phyloP scores from a whole-genome alignment of 1,140 invertebrate genomes.

The Zaprionus davidi region DNA sequence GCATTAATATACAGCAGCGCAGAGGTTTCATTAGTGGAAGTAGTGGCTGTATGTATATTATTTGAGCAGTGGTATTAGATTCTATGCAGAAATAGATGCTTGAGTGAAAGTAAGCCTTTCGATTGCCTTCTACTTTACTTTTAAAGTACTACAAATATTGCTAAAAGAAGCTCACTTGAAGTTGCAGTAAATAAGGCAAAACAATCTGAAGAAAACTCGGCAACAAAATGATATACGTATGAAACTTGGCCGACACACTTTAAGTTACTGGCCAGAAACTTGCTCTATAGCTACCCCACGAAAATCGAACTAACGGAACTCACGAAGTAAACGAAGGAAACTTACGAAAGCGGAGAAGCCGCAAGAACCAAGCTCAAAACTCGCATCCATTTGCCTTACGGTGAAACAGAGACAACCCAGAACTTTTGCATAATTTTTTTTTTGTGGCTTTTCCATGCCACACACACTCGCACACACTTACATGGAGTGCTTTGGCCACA shows the following conservation, averaged over 20 bases:
- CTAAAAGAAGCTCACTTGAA: background rate
- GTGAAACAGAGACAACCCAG: constrained; percentile 44
- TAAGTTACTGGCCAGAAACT: background rate
- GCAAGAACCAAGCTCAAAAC: constrained; percentile 32
- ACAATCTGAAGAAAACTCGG: background rate
- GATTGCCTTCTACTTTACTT: no score
- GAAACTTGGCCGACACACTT: constrained; percentile 2
- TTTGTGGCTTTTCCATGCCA: constrained; percentile 19
- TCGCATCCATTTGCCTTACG: constrained; percentile 11
- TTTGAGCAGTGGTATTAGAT: background rate
- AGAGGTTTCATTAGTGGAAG: no score
- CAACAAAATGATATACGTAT: background rate
- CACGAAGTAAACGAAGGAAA: constrained; percentile 7
- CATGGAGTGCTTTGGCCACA: background rate
- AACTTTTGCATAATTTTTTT: constrained; percentile 69
- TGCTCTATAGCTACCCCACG: background rate
- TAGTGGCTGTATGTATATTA: background rate
- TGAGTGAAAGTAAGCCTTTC: no score
- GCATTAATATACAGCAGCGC: no score
- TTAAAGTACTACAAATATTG: background rate
- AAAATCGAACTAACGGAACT: background rate
- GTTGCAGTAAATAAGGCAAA: background rate
- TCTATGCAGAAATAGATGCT: background rate
- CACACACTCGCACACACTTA: background rate
- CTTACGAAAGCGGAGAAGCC: constrained; percentile 31